Evolutionary conservation across 2,113 vertebrate genomes (phyloP).

Genomic region (Epinephelus fuscoguttatus): DNA sequence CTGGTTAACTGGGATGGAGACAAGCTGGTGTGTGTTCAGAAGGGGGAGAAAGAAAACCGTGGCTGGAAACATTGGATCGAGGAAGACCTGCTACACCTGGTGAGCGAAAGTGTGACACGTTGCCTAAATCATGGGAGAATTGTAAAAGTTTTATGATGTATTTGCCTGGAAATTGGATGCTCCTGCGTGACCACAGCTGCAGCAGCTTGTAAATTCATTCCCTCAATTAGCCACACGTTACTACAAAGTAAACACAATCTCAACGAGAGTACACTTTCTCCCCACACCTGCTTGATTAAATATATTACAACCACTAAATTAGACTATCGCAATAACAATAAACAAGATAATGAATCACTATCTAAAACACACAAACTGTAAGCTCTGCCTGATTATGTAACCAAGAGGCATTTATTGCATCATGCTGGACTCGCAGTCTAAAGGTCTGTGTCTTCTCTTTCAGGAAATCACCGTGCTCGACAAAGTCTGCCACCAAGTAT

Average conservation of each 20-base stretch:
- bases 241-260: too few relatives aligned
- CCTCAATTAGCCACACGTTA: not conserved
- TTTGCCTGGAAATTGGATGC: not conserved
- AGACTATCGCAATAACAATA: slow-evolving; percentile 18
- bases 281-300: not conserved
- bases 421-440: slow-evolving; percentile 45
- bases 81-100: slow-evolving; percentile 91
- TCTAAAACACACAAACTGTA: not conserved
- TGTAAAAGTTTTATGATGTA: not conserved
- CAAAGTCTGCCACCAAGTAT: slow-evolving; percentile 92
- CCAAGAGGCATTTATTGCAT: slow-evolving; percentile 22
- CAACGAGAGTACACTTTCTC: not conserved
- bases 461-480: slow-evolving; percentile 91
- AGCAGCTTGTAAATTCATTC: not conserved
- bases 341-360: slow-evolving; percentile 1
- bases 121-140: not conserved
- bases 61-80: slow-evolving; percentile 98
- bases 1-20: slow-evolving; percentile 94
- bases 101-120: slow-evolving; percentile 74
- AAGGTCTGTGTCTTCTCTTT: slow-evolving; percentile 66
- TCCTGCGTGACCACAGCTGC: not conserved
- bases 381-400: slow-evolving; percentile 29
- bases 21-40: slow-evolving; percentile 92
- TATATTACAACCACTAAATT: not conserved
- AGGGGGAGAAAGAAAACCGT: slow-evolving; percentile 94